phyloP scores from a whole-genome alignment of 2,797 vertebrate genomes.

The Eremophila alpestris region DNA sequence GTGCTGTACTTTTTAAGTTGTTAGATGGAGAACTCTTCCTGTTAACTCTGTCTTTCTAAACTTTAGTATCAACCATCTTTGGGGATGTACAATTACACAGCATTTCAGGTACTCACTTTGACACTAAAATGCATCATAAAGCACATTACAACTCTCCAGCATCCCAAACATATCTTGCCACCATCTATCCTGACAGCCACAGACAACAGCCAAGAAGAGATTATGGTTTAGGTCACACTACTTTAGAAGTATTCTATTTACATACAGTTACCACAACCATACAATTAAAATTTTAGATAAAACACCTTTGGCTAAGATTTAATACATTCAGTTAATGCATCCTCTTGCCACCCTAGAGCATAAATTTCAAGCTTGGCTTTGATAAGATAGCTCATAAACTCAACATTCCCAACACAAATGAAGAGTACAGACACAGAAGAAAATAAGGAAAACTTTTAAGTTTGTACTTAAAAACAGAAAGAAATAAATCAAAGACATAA shows the following conservation, averaged over 20 bases:
- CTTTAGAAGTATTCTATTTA: background rate
- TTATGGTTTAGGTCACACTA: background rate
- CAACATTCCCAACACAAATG: background rate
- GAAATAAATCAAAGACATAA: background rate
- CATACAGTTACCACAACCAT: background rate
- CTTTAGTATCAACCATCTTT: background rate
- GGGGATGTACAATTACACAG: background rate
- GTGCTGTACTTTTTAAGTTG: background rate
- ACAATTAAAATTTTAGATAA: background rate
- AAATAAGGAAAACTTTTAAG: background rate
- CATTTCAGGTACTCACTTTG: background rate
- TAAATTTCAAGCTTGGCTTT: background rate
- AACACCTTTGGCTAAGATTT: background rate
- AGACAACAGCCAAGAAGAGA: background rate
- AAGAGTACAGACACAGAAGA: background rate
- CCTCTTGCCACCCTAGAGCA: background rate
- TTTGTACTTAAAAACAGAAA: background rate
- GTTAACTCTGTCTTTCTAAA: background rate
- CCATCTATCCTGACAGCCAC: background rate
- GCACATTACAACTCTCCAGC: background rate
- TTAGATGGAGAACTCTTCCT: background rate
- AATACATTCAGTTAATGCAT: background rate
- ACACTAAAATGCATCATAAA: background rate
- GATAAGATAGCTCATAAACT: background rate
- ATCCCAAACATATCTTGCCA: background rate